Evolutionary conservation across 2,113 vertebrate genomes (phyloP), one percentile per base, ranked within the genome.

Genomic region (Centropristis striata): DNA sequence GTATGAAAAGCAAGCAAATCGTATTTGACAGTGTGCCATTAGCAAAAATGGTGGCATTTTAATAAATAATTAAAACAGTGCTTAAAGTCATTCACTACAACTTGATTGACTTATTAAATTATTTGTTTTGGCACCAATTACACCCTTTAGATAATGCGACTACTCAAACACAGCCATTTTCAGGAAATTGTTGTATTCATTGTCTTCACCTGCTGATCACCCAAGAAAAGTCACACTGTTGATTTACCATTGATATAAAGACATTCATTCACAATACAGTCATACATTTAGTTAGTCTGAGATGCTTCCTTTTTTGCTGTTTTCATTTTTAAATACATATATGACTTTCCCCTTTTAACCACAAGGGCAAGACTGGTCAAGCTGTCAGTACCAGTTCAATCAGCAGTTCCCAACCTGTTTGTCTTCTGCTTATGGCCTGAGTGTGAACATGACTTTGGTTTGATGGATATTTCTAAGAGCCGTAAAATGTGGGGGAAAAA

Each of bases 151-250:
- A n/a, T n/a, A n/a, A n/a, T n/a, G n/a, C n/a, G n/a, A n/a, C n/a
- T n/a, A n/a, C n/a, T n/a, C n/a, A n/a, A n/a, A n/a, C n/a, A n/a
- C n/a, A n/a, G 20, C 53, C 71, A 77, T 78, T 86, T 80, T 58
- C 51, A 37, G 71, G 72, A 79, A 76, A 73, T 75, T 58, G 59
- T 42, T 80, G 36, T 53, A 44, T 65, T 49, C 70, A 64, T 47
- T 64, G 32, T 73, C 55, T 39, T 27, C 71, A 13, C 51, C 71
- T 47, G 41, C 42, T 55, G 68, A 63, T 64, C 72, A 61, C 55
- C 71, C 4, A 1, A 63, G 32, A 67, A 25, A 77, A 77, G 3
- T 14, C 28, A 63, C 14, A 36, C n/a, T 74, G 44, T 47, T 75
- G 72, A 71, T 80, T 81, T 75, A 63, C 13, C 16, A 44, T 0